Percentiles rank a stretch among this genome's conserved stretches.
Conservation (phyloP, 2,888 invertebrate genomes). For the Griposia aprilina region DNA sequence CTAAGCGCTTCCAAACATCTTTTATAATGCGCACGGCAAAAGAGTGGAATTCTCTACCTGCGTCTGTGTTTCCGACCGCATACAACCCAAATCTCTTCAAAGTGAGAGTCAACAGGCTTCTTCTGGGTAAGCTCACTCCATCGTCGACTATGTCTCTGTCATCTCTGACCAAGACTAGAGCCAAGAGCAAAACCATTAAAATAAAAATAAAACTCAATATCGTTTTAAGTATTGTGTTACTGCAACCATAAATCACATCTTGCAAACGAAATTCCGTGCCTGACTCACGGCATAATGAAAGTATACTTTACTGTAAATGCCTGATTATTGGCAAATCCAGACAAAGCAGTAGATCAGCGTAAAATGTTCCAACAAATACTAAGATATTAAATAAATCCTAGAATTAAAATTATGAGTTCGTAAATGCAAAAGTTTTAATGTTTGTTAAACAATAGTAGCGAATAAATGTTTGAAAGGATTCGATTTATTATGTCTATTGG, state of each 20-base stretch:
- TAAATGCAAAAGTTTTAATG: conserved; percentile 23
- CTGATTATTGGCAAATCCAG: conserved; percentile 26
- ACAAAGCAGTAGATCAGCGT: conserved; percentile 32
- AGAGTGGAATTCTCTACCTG: no score
- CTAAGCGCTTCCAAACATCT: no score
- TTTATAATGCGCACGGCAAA: no score
- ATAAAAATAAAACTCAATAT: no score
- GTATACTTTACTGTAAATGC: conserved; percentile 14
- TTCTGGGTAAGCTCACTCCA: no score
- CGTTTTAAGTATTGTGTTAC: conserved; percentile 2
- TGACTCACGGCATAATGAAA: conserved; percentile 41
- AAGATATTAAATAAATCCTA: conserved; percentile 31
- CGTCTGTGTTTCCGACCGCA: no score
- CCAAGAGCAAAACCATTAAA: no score
- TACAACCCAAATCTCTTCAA: no score
- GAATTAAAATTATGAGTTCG: conserved; percentile 30
- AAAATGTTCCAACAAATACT: conserved; percentile 32
- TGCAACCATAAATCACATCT: conserved; percentile 1
- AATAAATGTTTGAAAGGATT: conserved; percentile 13
- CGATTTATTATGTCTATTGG: not conserved
- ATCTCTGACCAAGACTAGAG: no score
- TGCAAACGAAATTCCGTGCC: conserved; percentile 10
- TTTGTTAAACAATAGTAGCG: conserved; percentile 28
- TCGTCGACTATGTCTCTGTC: no score
- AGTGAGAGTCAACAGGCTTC: no score